Evolutionary conservation across 2,888 invertebrate genomes (phyloP).

Genomic region (Cordilura impudica): DNA sequence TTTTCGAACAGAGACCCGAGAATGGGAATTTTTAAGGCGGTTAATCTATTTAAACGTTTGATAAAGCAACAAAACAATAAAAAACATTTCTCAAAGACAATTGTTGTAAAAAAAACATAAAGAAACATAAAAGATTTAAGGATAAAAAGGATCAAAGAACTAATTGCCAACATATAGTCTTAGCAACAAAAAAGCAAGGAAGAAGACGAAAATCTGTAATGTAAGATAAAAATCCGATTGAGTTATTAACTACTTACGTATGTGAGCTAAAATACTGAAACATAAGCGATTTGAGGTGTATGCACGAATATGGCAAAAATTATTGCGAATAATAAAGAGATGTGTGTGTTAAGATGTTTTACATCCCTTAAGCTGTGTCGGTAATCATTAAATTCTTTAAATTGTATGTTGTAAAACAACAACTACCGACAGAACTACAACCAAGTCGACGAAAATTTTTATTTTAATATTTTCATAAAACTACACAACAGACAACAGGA

Average conservation of each 20-base stretch:
- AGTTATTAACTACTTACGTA: constrained; percentile 39
- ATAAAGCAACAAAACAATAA: constrained; percentile 62
- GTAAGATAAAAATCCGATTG: constrained; percentile 58
- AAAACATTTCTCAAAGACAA: constrained; percentile 25
- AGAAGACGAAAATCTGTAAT: not conserved
- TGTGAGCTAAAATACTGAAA: not conserved
- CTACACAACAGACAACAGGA: constrained; percentile 29
- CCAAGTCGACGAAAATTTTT: not conserved
- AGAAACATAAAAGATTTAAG: constrained; percentile 46
- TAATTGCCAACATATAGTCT: constrained; percentile 68
- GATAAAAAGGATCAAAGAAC: constrained; percentile 67
- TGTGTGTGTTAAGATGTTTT: constrained; percentile 50
- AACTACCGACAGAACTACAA: not conserved
- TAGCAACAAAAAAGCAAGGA: not conserved
- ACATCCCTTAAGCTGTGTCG: constrained; percentile 77
- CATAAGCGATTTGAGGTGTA: not conserved
- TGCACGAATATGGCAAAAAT: constrained; percentile 1
- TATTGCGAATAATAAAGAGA: not conserved
- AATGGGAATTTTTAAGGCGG: constrained; percentile 74
- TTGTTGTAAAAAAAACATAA: constrained; percentile 16
- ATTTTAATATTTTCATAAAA: constrained; percentile 30
- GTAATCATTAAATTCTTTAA: constrained; percentile 77
- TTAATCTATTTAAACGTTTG: constrained; percentile 78
- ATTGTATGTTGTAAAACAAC: constrained; percentile 61
- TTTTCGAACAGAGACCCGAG: constrained; percentile 61